phyloP scores from a whole-genome alignment of 1,140 invertebrate species.

The Eurosta solidaginis region DNA sequence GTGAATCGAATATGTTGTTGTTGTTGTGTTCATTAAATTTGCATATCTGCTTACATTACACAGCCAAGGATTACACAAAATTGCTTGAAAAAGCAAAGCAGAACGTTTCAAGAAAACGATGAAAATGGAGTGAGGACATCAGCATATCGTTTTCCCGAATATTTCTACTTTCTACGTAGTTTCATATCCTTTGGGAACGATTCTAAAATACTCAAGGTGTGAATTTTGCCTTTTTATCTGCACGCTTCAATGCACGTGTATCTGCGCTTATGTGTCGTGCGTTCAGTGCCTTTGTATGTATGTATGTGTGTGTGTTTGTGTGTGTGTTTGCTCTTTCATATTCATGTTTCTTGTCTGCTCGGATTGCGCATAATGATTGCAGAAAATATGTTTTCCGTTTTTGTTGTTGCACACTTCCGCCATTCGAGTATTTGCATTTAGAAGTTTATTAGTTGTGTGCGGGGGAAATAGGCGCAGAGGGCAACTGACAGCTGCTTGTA shows the following conservation, averaged over 20 bases:
- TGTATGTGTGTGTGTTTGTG: not conserved
- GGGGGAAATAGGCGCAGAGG: not conserved
- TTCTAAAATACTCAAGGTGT: conserved; percentile 13
- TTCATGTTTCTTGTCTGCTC: conserved; percentile 13
- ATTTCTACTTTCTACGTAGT: not conserved
- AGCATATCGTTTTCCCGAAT: not conserved
- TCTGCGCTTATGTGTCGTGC: too few species aligned
- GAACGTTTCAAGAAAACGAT: not conserved
- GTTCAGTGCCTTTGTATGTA: too few species aligned
- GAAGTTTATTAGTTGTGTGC: not conserved
- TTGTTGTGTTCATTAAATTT: conserved; percentile 32
- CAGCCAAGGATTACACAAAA: conserved; percentile 3
- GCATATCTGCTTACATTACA: conserved; percentile 24
- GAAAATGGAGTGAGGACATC: not conserved
- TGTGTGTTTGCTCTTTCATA: not conserved
- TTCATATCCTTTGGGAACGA: not conserved
- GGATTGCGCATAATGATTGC: conserved; percentile 24
- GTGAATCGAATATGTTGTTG: not conserved
- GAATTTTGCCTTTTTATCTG: not conserved
- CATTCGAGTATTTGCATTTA: not conserved
- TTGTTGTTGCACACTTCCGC: not conserved
- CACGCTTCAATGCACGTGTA: not conserved
- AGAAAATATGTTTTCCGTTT: conserved; percentile 20
- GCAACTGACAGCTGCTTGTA: not conserved
- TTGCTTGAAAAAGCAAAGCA: not conserved